Percentiles rank a stretch among this genome's conserved stretches.
phyloP scores from a whole-genome alignment of 2,888 invertebrate genomes.

The Yponomeuta plumbellus region DNA sequence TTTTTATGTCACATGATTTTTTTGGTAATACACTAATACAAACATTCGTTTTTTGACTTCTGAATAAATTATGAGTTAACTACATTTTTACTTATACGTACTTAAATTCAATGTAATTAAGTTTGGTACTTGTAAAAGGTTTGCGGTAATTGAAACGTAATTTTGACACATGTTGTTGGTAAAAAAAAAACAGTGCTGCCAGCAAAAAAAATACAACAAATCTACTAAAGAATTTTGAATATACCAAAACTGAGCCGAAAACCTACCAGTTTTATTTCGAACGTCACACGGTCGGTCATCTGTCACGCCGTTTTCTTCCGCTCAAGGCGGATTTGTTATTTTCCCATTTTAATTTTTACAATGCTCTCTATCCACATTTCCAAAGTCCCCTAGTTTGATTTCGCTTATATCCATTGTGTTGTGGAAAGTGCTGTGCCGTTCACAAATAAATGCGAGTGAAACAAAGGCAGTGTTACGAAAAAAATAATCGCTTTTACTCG shows the following conservation, averaged over 20 bases:
- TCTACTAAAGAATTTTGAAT: conserved; percentile 20
- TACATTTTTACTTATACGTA: neutral
- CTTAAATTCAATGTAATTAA: neutral
- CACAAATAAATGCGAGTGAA: conserved; percentile 32
- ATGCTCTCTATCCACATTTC: conserved; percentile 72
- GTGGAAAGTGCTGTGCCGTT: conserved; percentile 23
- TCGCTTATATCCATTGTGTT: conserved; percentile 42
- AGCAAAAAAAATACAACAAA: conserved; percentile 27
- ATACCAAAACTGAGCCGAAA: neutral
- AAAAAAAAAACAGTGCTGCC: conserved; percentile 28
- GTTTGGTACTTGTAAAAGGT: neutral
- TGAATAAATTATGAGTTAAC: no score
- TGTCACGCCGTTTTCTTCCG: conserved; percentile 42
- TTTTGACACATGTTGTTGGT: conserved; percentile 22
- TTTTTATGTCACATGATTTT: no score
- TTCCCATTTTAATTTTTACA: conserved; percentile 34
- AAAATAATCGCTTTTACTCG: conserved; percentile 27
- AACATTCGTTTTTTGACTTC: no score
- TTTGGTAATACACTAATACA: no score
- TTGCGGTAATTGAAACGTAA: conserved; percentile 18
- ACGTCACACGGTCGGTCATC: conserved; percentile 46
- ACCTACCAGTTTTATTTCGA: conserved; percentile 39
- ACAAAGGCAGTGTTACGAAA: conserved; percentile 35
- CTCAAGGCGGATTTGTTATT: conserved; percentile 55
- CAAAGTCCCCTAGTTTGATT: conserved; percentile 50